Base-by-base conservation (phyloP, 1,140 invertebrate species). In the Camponotus floridanus region DNA sequence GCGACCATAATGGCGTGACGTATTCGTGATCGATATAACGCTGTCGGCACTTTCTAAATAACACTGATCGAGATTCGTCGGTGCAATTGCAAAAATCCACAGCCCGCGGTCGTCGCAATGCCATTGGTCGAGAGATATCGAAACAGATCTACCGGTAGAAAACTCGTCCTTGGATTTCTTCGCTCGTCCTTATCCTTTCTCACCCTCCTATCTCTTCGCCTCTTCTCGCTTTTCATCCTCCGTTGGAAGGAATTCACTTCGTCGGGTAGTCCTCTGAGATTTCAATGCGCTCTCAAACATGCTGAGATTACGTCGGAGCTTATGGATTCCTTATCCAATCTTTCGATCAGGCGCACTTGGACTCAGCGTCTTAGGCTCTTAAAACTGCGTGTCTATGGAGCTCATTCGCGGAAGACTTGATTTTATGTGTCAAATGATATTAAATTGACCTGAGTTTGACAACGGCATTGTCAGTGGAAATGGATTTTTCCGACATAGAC, bases 291-390 rank as follows among this genome's bases (percentile, higher is more conserved):
- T 88, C 87, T 86, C 86, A 87, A 89, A 92, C 90, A 85, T 88
- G 86, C 81, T 86, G 87, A 86, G 91, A 92, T 93, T 92, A 93
- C 92, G 90, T 80, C 86, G 88, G 84, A 91, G 92, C 92, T 93
- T 93, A 93, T 93, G 91, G 92, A 93, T 93, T 92, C 90, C 89
- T 93, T 93, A 92, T 92, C 92, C 93, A 92, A 92, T 93, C 93
- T 92, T 88, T 86, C 89, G 86, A 91, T 92, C 90, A 91, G 88
- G 13, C 48, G 48, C 88, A 67, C 71, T 87, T 84, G 68, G 73
- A 33, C 39, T 71, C 80, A 11, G 31, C 80, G 39, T 74, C 79
- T 83, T 74, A 83, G 39, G 55, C 57, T 61, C 39, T 83, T 74
- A 73, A 68, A 83, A 61, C n/a, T 42, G 79, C 68, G 57, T 39